Percentiles rank a stretch among this genome's conserved stretches.
These are phyloP conservation scores for Stegophylla sp. DNA, from an alignment of 2,888 invertebrate genomes.

Conservation along the genomic window DNA sequence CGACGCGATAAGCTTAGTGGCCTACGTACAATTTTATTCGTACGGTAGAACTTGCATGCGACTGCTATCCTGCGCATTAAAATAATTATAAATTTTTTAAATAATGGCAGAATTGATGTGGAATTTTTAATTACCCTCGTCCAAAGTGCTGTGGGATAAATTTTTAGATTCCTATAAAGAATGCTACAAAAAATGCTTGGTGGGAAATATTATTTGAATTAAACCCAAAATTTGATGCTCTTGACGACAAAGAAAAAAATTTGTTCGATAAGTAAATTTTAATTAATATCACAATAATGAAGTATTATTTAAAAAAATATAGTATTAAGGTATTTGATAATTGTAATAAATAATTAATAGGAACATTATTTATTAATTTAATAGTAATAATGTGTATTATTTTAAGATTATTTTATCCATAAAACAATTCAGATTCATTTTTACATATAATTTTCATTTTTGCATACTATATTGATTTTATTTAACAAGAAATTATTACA, in stretches of 20 bases:
- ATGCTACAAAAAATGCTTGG: constrained; percentile 61
- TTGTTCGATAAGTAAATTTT: constrained; percentile 44
- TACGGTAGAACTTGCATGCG: constrained; percentile 19
- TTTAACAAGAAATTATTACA: too few species aligned
- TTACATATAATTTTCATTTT: too few species aligned
- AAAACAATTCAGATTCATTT: too few species aligned
- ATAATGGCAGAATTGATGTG: constrained; percentile 52
- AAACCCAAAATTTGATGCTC: neutral
- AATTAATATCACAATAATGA: constrained; percentile 35
- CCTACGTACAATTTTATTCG: constrained; percentile 55
- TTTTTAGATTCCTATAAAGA: constrained; percentile 59
- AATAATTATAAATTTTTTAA: constrained; percentile 25
- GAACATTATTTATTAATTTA: too few species aligned
- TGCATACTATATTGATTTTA: too few species aligned
- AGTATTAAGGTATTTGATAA: constrained; percentile 29
- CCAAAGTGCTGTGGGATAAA: constrained; percentile 61
- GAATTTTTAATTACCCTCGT: constrained; percentile 58
- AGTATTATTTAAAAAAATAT: constrained; percentile 49
- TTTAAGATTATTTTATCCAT: too few species aligned
- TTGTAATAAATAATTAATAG: too few species aligned
- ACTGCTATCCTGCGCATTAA: constrained; percentile 30
- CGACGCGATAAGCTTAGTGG: too few species aligned
- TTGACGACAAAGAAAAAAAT: neutral
- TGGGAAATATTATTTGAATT: constrained; percentile 51
- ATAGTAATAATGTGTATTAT: too few species aligned